Percentiles rank a stretch among this genome's conserved stretches.
phyloP scores from a whole-genome alignment of 2,888 invertebrate genomes.

The Gerris lacustris region DNA sequence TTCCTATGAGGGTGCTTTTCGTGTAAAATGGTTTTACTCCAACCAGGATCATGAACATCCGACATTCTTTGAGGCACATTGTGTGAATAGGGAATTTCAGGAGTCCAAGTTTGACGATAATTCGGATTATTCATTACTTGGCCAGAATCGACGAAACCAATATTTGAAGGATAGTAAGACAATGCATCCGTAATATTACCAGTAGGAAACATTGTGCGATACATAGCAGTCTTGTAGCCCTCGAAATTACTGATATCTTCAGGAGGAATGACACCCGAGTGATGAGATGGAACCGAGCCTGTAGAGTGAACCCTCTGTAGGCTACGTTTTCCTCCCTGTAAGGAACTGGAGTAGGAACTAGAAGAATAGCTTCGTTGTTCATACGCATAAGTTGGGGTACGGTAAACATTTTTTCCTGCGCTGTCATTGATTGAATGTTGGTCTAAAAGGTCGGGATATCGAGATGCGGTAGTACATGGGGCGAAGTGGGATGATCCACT shows the following conservation, averaged over 20 bases:
- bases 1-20: not conserved
- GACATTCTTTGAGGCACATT: not conserved
- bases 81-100: not conserved
- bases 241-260: constrained; percentile 51
- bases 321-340: constrained; percentile 28
- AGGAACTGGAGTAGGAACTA: constrained; percentile 31
- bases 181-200: constrained; percentile 63
- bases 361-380: constrained; percentile 24
- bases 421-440: constrained; percentile 42
- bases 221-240: constrained; percentile 50
- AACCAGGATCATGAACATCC: not conserved
- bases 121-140: not conserved
- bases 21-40: not conserved
- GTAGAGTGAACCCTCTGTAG: constrained; percentile 42
- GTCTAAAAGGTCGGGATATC: constrained; percentile 56
- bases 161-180: constrained; percentile 64
- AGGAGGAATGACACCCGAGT: constrained; percentile 32
- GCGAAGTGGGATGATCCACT: constrained; percentile 50
- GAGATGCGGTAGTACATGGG: constrained; percentile 43
- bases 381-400: constrained; percentile 7
- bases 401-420: constrained; percentile 16
- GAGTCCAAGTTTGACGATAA: constrained; percentile 2
- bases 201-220: constrained; percentile 56
- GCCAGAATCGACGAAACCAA: not conserved
- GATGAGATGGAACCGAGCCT: constrained; percentile 41